A percentile compares a stretch with the other conserved stretches of the same genome.
Evolutionary conservation across 2,113 vertebrate species (phyloP).

Genomic region (Tautogolabrus adspersus): DNA sequence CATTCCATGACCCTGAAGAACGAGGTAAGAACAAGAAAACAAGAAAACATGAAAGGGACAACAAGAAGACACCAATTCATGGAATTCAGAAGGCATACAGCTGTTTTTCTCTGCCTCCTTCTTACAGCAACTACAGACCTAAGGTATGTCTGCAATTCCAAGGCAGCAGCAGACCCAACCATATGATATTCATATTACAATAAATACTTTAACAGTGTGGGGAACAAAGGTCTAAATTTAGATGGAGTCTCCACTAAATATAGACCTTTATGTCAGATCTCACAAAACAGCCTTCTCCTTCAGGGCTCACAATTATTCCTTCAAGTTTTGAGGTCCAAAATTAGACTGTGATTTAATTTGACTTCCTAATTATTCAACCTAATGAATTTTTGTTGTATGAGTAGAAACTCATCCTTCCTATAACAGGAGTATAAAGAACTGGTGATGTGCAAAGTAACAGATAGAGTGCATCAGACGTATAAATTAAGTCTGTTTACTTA

Average conservation of each 20-base stretch:
- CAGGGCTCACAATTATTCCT: conserved; percentile 37
- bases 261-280: conserved; percentile 45
- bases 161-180: neutral
- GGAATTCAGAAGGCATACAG: conserved; percentile 16
- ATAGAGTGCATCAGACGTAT: neutral
- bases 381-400: conserved; percentile 5
- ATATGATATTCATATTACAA: neutral
- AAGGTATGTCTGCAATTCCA: neutral
- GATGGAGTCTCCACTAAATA: conserved; percentile 24
- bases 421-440: neutral
- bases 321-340: conserved; percentile 34
- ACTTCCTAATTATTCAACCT: conserved; percentile 9
- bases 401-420: conserved; percentile 11
- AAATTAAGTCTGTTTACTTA: too few relatives aligned
- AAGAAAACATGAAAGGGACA: conserved; percentile 75
- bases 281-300: conserved; percentile 45
- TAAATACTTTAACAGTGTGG: neutral
- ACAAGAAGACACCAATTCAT: conserved; percentile 52
- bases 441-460: neutral
- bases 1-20: conserved; percentile 88
- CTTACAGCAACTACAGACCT: too few relatives aligned
- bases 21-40: conserved; percentile 75
- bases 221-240: conserved; percentile 6
- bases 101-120: conserved; percentile 4
- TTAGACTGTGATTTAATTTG: conserved; percentile 38